These are phyloP conservation scores for Pogonocichla stellata DNA, from an alignment of 2,113 vertebrate genomes.

Conservation along the genomic window DNA sequence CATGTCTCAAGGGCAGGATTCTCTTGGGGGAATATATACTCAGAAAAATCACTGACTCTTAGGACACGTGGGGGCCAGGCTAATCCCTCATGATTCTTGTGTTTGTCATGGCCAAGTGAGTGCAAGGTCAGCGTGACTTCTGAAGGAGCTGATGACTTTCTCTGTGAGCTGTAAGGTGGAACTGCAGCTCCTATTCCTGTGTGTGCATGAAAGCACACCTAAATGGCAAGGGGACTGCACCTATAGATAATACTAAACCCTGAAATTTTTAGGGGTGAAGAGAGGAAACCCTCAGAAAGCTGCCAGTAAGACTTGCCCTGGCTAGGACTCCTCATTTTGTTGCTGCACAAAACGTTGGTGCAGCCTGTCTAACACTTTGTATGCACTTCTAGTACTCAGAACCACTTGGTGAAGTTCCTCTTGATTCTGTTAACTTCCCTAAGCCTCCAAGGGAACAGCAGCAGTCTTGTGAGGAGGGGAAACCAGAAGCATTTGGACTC, in stretches of 20 bases:
- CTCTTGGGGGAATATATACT: neutral
- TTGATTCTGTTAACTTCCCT: neutral
- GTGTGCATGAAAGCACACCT: neutral
- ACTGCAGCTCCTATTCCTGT: neutral
- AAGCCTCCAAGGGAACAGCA: neutral
- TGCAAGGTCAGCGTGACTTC: neutral
- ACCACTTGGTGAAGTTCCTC: neutral
- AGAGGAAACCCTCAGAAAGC: neutral
- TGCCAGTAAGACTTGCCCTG: neutral
- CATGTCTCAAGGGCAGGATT: neutral
- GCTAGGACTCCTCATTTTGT: neutral
- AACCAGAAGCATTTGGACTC: neutral
- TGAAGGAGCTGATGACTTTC: neutral
- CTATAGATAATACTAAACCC: neutral
- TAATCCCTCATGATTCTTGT: neutral
- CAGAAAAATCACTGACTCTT: neutral
- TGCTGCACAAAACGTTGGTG: fast-evolving
- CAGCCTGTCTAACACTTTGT: neutral
- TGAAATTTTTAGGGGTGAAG: neutral
- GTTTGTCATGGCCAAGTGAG: neutral
- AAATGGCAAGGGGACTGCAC: neutral
- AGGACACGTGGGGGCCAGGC: fast-evolving
- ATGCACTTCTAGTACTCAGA: neutral
- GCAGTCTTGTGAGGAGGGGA: neutral
- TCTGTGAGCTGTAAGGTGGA: neutral